A percentile compares a stretch with the other conserved stretches of the same genome.
These are phyloP conservation scores for Mobula birostris DNA, from an alignment of 2,113 vertebrate genomes.

Conservation along the genomic window DNA sequence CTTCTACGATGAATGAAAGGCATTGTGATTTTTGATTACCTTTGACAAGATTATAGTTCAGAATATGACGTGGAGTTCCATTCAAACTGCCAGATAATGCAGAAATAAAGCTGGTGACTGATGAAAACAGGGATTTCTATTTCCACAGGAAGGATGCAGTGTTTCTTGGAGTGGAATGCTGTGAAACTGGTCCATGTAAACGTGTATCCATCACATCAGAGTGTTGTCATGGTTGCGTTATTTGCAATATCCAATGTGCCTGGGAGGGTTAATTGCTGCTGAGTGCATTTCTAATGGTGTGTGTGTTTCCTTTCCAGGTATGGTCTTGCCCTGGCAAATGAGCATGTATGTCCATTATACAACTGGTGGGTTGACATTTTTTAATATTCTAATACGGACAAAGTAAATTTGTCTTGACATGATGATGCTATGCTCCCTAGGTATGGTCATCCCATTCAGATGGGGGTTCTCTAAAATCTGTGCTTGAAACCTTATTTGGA, in stretches of 20 bases:
- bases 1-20: not conserved
- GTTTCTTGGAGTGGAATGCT: not conserved
- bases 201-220: not conserved
- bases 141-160: not conserved
- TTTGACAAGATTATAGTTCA: not conserved
- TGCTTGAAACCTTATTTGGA: not conserved
- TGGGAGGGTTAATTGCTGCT: not conserved
- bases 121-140: not conserved
- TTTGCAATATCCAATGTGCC: not conserved
- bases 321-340: conserved; percentile 51
- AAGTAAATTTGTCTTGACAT: not conserved
- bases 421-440: too few species aligned
- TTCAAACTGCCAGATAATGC: not conserved
- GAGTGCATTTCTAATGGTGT: not conserved
- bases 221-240: not conserved
- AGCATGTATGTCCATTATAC: conserved; percentile 59
- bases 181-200: not conserved
- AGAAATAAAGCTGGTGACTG: not conserved
- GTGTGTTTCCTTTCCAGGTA: conserved; percentile 51
- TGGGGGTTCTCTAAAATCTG: not conserved
- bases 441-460: not conserved
- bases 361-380: conserved; percentile 55
- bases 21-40: too few species aligned
- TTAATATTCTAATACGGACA: not conserved
- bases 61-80: not conserved